phyloP scores from a whole-genome alignment of 2,888 invertebrate genomes.

The Nymphalis c-album region DNA sequence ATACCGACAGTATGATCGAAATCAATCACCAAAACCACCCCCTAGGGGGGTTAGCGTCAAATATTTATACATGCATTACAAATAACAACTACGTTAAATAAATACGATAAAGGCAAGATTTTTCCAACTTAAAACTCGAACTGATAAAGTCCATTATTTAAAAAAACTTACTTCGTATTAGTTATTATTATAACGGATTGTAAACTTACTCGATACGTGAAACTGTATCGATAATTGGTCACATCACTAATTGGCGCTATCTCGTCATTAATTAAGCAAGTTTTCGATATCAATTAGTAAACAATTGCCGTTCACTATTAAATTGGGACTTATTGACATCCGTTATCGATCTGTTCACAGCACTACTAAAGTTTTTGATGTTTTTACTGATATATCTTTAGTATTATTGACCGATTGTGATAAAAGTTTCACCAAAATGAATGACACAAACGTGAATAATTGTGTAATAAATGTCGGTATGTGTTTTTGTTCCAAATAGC shows the following conservation, averaged over 20 bases:
- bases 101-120: background rate
- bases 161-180: background rate
- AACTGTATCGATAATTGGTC: conserved; percentile 47
- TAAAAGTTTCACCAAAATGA: no score
- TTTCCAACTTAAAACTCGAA: background rate
- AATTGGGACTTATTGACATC: conserved; percentile 22
- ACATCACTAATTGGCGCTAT: conserved; percentile 58
- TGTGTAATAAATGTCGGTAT: no score
- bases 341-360: background rate
- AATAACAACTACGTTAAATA: no score
- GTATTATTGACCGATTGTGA: no score
- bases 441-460: no score
- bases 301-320: conserved; percentile 51
- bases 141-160: background rate
- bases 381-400: no score
- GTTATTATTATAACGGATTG: conserved; percentile 5
- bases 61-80: no score
- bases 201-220: conserved; percentile 17
- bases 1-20: no score
- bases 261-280: conserved; percentile 63
- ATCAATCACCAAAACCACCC: no score
- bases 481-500: no score
- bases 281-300: conserved; percentile 68
- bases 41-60: no score
- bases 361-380: background rate